Percentiles rank a stretch among this genome's conserved stretches.
Conservation (phyloP, 2,797 vertebrate genomes). For the Lophura swinhoii region DNA sequence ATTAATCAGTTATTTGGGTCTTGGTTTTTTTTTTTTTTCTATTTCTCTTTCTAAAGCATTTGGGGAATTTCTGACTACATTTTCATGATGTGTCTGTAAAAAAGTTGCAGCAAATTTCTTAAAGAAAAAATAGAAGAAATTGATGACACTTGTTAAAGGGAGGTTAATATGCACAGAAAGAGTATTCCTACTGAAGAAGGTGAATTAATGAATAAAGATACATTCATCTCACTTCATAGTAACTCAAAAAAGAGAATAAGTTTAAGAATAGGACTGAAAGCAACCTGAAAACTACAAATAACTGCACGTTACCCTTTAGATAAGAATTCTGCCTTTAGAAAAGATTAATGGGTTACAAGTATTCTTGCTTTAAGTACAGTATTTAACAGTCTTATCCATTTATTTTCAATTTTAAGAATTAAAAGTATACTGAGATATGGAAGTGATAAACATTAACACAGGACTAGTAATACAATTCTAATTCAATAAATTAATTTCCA, state of each 20-base stretch:
- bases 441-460: neutral
- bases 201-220: neutral
- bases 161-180: neutral
- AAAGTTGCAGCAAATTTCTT: neutral
- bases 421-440: neutral
- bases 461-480: neutral
- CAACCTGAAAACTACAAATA: neutral
- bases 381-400: neutral
- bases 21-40: neutral
- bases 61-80: neutral
- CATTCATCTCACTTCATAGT: neutral
- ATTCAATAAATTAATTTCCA: neutral
- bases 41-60: neutral
- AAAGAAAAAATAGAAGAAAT: neutral
- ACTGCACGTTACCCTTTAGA: neutral
- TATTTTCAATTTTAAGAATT: neutral
- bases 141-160: neutral
- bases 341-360: neutral
- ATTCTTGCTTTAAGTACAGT: neutral
- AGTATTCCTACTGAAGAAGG: neutral
- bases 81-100: constrained; percentile 7
- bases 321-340: neutral
- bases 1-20: neutral
- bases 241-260: neutral
- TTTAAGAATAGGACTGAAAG: neutral